Base-by-base conservation (phyloP, 2,888 invertebrate genomes). In the Smittia aterrima region DNA sequence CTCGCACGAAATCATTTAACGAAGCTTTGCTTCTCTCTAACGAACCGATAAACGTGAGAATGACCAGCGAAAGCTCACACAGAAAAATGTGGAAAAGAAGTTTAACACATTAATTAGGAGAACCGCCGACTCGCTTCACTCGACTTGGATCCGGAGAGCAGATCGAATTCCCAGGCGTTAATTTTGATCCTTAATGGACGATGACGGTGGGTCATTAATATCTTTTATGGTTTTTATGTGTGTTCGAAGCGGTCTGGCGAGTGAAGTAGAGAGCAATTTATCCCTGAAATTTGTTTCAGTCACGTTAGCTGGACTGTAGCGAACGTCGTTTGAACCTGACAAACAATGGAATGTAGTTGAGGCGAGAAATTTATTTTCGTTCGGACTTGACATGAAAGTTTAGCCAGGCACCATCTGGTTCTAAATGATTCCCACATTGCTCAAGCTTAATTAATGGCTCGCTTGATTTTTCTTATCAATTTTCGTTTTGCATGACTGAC, bases 271-370 rank as follows among this genome's bases (percentile, higher is more conserved):
- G 54, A 70, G 20, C 16, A 70, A 54, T 70, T 70, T 70, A 70
- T 53, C 54, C 54, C 11, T 4, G 24, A 68, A 68, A 68, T 68
- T 68, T 68, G 41, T 68, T 68, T 68, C n/a, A 41, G 70, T 70
- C 70, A 70, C 70, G 70, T 54, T 54, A 3, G n/a, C n/a, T n/a
- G n/a, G n/a, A n/a, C n/a, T 47, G 40, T 16, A 32, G 16, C 47
- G 53, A 47, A 6, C 70, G 25, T 70, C 54, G 70, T 47, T 68
- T 41, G 68, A 47, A 40, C 40, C 24, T 40, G 66, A 27, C 68
- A 47, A 38, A 68, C 68, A 68, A 47, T 47, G 68, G 68, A 68
- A 47, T 68, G 68, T 41, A 68, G 47, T 68, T 68, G 47, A 47
- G 16, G 47, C 16, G 24, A 24, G 40, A 20, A 41, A 68, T 38